Evolutionary conservation across 1,140 invertebrate genomes (phyloP).

Genomic region (Diachasma alloeum): DNA sequence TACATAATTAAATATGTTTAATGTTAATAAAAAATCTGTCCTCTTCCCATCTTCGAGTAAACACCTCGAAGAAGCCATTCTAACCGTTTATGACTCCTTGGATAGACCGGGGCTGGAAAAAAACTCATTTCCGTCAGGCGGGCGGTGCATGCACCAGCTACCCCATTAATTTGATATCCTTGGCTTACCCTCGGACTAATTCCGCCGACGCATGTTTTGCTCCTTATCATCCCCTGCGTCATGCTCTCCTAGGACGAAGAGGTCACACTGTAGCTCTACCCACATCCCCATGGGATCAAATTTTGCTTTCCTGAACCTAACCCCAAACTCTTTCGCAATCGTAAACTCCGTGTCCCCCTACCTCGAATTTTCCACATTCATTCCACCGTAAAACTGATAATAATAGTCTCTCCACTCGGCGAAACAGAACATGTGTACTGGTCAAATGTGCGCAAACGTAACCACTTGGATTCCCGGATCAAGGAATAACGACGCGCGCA

Average conservation of each 20-base stretch:
- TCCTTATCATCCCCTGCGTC: conserved; percentile 41
- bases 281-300: conserved; percentile 57
- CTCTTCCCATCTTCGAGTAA: too few relatives aligned
- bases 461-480: conserved; percentile 40
- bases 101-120: too few relatives aligned
- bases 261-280: conserved; percentile 63
- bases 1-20: too few relatives aligned
- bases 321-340: conserved; percentile 11
- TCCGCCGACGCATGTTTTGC: conserved; percentile 27
- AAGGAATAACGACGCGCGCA: conserved; percentile 32
- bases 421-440: background rate
- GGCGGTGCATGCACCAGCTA: too few relatives aligned
- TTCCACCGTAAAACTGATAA: background rate
- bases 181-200: background rate
- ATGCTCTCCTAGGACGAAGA: conserved; percentile 63
- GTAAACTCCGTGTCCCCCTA: background rate
- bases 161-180: too few relatives aligned
- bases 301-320: conserved; percentile 30
- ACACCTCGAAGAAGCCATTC: too few relatives aligned
- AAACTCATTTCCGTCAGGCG: too few relatives aligned
- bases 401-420: background rate
- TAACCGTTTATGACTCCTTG: too few relatives aligned
- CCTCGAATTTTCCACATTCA: background rate
- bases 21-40: too few relatives aligned
- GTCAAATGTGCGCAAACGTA: background rate